These are phyloP conservation scores for Notarius quadriscutis DNA, from an alignment of 2,113 vertebrate genomes.

Conservation along the genomic window DNA sequence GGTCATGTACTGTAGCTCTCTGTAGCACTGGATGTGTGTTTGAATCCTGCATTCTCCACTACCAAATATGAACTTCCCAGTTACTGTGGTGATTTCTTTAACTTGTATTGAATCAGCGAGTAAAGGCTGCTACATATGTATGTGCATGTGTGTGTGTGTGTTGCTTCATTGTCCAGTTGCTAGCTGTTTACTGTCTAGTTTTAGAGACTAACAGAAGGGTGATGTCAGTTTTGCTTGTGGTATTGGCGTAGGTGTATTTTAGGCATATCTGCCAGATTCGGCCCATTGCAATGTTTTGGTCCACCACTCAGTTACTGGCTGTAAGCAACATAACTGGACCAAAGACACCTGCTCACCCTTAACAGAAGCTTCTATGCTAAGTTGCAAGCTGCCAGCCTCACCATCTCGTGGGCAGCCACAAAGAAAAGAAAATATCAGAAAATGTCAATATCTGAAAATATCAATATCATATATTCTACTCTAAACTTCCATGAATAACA, in stretches of 20 bases:
- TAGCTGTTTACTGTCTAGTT: background rate
- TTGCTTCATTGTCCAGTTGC: background rate
- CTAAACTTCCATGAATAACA: no score
- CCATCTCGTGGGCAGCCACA: no score
- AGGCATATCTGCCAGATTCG: background rate
- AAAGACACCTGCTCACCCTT: no score
- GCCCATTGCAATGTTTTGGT: background rate
- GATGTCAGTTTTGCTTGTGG: background rate
- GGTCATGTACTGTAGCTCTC: background rate
- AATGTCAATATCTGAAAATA: no score
- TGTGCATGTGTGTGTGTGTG: background rate
- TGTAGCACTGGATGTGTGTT: background rate
- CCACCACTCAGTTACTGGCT: background rate
- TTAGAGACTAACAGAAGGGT: background rate
- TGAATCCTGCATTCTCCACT: background rate
- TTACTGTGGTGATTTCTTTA: background rate
- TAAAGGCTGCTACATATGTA: background rate
- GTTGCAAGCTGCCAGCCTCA: no score
- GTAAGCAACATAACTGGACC: background rate
- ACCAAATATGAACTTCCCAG: background rate
- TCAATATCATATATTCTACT: no score
- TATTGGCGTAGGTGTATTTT: background rate
- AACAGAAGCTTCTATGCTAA: no score
- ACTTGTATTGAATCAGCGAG: background rate
- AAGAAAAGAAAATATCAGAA: no score